Percentiles rank a stretch among this genome's conserved stretches.
These are phyloP conservation scores for Leucoma salicis DNA, from an alignment of 2,888 invertebrate species.

Conservation along the genomic window DNA sequence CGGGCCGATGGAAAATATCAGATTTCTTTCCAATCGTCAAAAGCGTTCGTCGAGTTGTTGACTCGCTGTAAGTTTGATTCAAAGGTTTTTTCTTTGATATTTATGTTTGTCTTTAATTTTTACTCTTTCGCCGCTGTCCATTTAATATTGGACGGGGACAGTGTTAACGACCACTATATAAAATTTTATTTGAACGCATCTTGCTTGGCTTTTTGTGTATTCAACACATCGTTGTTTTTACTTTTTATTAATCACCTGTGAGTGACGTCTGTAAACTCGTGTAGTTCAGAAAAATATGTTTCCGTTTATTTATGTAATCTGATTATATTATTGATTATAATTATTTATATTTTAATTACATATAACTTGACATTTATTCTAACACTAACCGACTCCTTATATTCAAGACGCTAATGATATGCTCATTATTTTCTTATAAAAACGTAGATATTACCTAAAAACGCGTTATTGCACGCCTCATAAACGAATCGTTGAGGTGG, in stretches of 20 bases:
- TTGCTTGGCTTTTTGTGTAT: slow-evolving; percentile 63
- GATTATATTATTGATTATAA: slow-evolving; percentile 11
- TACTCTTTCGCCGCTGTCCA: slow-evolving; percentile 72
- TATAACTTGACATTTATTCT: too few species aligned
- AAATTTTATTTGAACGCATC: slow-evolving; percentile 77
- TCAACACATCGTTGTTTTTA: slow-evolving; percentile 72
- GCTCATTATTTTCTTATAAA: too few species aligned
- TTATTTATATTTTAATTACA: slow-evolving; percentile 3
- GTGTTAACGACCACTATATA: slow-evolving; percentile 79
- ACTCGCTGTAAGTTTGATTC: slow-evolving; percentile 58
- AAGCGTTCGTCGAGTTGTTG: slow-evolving; percentile 32
- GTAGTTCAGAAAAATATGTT: slow-evolving; percentile 21
- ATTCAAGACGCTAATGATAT: too few species aligned
- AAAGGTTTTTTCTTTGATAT: slow-evolving; percentile 69
- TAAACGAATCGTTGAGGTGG: too few species aligned
- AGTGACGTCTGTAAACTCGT: slow-evolving; percentile 34
- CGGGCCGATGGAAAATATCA: slow-evolving; percentile 67
- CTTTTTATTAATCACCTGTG: slow-evolving; percentile 68
- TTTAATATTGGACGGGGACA: slow-evolving; percentile 74
- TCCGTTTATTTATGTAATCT: slow-evolving; percentile 15
- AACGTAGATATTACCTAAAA: too few species aligned
- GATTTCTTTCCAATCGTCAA: slow-evolving; percentile 73
- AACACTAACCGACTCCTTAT: too few species aligned
- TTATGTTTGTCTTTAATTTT: slow-evolving; percentile 81
- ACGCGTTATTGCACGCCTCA: too few species aligned